These are phyloP conservation scores for Phytoseiulus persimilis DNA, from an alignment of 2,888 invertebrate species.

Conservation along the genomic window DNA sequence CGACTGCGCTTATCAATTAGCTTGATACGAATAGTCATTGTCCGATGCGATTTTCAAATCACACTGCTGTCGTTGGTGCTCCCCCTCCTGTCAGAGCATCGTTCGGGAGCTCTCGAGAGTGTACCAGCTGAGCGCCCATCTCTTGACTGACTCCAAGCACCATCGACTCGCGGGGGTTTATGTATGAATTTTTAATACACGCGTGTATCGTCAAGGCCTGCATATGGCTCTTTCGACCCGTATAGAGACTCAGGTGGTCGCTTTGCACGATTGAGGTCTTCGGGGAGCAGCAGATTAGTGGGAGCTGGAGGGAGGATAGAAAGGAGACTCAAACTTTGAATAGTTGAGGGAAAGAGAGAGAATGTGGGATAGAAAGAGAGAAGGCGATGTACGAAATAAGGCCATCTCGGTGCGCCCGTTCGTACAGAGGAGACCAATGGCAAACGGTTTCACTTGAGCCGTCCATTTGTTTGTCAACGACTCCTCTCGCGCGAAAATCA, in stretches of 20 bases:
- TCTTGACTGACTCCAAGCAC: not conserved
- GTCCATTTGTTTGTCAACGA: too few species aligned
- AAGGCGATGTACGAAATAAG: too few species aligned
- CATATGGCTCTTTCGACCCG: not conserved
- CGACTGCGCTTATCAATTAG: not conserved
- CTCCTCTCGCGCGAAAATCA: too few species aligned
- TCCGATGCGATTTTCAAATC: not conserved
- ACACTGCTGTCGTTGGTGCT: too few species aligned
- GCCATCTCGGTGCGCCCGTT: too few species aligned
- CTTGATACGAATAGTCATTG: not conserved
- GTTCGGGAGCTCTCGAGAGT: not conserved
- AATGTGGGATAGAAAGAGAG: too few species aligned
- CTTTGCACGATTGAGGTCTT: not conserved
- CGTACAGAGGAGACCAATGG: too few species aligned
- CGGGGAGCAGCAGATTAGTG: not conserved
- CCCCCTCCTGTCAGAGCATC: too few species aligned
- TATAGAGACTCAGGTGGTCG: not conserved
- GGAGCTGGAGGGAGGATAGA: too few species aligned
- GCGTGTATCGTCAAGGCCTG: not conserved
- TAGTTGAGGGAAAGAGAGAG: too few species aligned
- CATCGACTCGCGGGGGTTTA: not conserved
- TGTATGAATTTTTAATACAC: conserved; percentile 5
- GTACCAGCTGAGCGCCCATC: not conserved
- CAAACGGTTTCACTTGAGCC: too few species aligned
- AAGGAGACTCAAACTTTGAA: not conserved